Evolutionary conservation across 1,140 invertebrate genomes (phyloP).

Genomic region (Drosophila busckii): DNA sequence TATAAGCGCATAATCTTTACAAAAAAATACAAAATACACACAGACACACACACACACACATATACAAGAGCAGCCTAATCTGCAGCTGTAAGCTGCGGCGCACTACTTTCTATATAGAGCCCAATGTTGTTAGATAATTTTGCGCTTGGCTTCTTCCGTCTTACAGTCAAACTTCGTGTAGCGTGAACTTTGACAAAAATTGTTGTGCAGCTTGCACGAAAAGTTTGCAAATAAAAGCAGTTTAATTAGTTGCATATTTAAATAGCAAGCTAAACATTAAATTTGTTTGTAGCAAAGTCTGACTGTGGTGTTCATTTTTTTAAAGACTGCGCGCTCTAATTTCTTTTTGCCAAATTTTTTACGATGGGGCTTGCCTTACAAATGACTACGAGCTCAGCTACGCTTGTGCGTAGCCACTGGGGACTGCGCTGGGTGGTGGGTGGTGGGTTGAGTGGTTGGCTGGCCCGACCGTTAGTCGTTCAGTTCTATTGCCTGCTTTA

Average conservation of each 20-base stretch:
- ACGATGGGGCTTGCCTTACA: constrained; percentile 61
- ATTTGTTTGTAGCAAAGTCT: background rate
- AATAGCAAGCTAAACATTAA: no score
- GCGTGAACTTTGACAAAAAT: constrained; percentile 1
- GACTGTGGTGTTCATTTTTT: constrained; percentile 11
- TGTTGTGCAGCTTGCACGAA: no score
- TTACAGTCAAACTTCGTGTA: constrained; percentile 24
- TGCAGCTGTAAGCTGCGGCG: constrained; percentile 17
- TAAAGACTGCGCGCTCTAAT: constrained; percentile 51
- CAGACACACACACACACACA: background rate
- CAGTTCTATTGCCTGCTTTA: constrained; percentile 74
- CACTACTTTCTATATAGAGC: constrained; percentile 10
- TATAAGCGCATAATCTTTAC: constrained; percentile 75
- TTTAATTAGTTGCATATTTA: no score
- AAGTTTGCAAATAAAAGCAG: no score
- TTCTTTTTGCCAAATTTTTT: constrained; percentile 57
- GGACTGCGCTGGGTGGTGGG: constrained; percentile 26
- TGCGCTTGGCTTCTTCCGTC: constrained; percentile 34
- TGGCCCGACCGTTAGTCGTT: constrained; percentile 50
- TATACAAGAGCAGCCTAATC: constrained; percentile 21
- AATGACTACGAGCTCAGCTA: constrained; percentile 64
- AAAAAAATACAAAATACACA: constrained; percentile 35
- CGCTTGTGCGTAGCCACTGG: constrained; percentile 56
- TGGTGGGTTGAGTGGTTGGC: background rate
- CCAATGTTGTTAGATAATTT: constrained; percentile 64